Evolutionary conservation across 2,113 vertebrate species (phyloP), one percentile per base, ranked within the genome.

Genomic region (Craseonycteris thonglongyai): DNA sequence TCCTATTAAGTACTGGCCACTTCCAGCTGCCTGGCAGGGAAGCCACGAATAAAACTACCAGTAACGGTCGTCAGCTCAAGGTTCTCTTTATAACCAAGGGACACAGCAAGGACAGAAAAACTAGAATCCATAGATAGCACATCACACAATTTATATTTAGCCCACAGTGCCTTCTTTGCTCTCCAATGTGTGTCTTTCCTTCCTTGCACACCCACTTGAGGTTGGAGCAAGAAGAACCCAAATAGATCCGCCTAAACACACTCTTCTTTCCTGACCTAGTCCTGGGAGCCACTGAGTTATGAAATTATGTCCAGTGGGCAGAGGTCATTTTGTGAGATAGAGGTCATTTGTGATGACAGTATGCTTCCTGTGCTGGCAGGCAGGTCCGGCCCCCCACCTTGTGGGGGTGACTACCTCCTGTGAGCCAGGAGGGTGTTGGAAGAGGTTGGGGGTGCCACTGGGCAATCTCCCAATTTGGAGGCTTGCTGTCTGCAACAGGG

Each of bases 391-490:
- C 59, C 38, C 61, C 18, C n/a, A n/a, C 30, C 12, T 3, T 5
- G 9, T 9, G 9, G 35, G n/a, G 30, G 15, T 18, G 0, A 33
- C 16, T 14, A 18, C 47, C 54, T 0, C 26, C 35, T 75, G 19
- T 38, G 66, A 22, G 22, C 24, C 66, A 22, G 56, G 40, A 47
- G 30, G 49, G 11, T 47, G 22, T 69, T 40, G 28, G 21, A 24
- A 45, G 58, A 13, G 30, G 22, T 18, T 8, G 1, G 30, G 30
- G 21, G 11, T 35, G 51, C 35, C 30, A 0, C 1, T 6, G n/a
- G 63, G n/a, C 38, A 16, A 7, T 63, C 51, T 28, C 63, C 30
- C 74, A 7, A 18, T 54, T 22, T 22, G 12, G 35, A 18, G 30
- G 18, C 71, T 69, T 58, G 42, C 21, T 28, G 30, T 28, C n/a